Evolutionary conservation across 2,113 vertebrate genomes (phyloP), one percentile per base, ranked within the genome.

Genomic region (Microtus pennsylvanicus): DNA sequence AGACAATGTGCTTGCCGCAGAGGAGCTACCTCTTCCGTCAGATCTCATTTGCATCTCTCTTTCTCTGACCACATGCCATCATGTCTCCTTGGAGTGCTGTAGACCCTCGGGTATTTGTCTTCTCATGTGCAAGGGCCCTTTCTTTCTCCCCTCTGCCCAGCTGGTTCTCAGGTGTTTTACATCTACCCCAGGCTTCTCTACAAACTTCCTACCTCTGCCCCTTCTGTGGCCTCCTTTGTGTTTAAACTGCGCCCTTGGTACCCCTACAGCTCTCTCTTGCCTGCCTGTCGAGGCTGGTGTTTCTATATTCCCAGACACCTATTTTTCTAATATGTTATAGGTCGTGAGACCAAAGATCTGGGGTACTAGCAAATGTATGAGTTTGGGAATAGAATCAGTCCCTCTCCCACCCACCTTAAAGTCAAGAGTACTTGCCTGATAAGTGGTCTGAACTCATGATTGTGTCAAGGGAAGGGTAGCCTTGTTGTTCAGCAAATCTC

Each of bases 1-100:
- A 7, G 3, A 50, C 9, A 0, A 0, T 30, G 30, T 13, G 2
- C 7, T 2, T 5, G 7, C 3, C 22, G 13, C 1, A 0, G 38
- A 24, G 17, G 14, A 30, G 17, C 42, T 38, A 5, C 22, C 1
- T 87, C 7, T 69, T 35, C 83, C 0, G 7, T 6, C 14, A 4
- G 4, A 1, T 19, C 3, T 47, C n/a, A 14, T n/a, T 35, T 94
- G 24, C 42, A 4, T 30, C 35, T 82, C 24, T 17, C 5, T n/a
- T 28, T 58, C 21, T 55, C 80, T 30, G 7, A 72, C 22, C 3
- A 0, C 5, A 2, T 22, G 70, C 77, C 10, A 21, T 12, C 2
- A 2, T 2, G 17, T 38, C n/a, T 50, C 22, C 58, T 24, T 45
- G 0, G 14, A 42, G 12, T 5, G 0, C 42, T 45, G 13, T 0